Base-by-base conservation (phyloP, 2,888 invertebrate species). In the Neoascia interrupta region DNA sequence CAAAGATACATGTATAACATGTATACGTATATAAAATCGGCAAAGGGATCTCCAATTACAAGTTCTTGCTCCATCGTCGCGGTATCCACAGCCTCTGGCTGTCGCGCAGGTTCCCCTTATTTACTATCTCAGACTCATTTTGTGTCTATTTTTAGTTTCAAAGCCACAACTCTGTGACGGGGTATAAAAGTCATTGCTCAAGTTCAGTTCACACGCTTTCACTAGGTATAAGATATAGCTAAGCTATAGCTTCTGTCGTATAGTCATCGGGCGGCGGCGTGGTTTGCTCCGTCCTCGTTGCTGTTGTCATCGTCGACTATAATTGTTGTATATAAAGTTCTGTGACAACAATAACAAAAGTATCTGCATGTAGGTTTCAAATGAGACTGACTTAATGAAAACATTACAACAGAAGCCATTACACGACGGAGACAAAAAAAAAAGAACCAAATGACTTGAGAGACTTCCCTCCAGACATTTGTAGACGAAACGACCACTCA, bases 181-280 rank as follows among this genome's bases (percentile, higher is more conserved):
- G 66, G 56, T 19, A 19, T 41, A 60, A n/a, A n/a, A 72, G 70
- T 68, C 70, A 74, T 81, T 81, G 73, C 82, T 85, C 84, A 85
- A 85, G 85, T 86, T 86, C 84, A 86, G 86, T 87, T 87, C 87
- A 86, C 87, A 87, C 87, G 87, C 87, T 87, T 87, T 87, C 87
- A 87, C 86, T 87, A n/a, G 5, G n/a, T n/a, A n/a, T n/a, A n/a
- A n/a, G n/a, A n/a, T n/a, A n/a, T n/a, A n/a, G n/a, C n/a, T n/a
- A n/a, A n/a, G n/a, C n/a, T n/a, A n/a, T n/a, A 84, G 81, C 83
- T 82, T 76, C 74, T 69, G 75, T 63, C 56, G 75, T 41, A n/a
- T n/a, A 6, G n/a, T 64, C 75, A 63, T 68, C 54, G 68, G 45
- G 68, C 19, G 28, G 53, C 23, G 39, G 26, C 13, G 10, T 37